Evolutionary conservation across 2,888 invertebrate species (phyloP).

Genomic region (Plemyria rubiginata): DNA sequence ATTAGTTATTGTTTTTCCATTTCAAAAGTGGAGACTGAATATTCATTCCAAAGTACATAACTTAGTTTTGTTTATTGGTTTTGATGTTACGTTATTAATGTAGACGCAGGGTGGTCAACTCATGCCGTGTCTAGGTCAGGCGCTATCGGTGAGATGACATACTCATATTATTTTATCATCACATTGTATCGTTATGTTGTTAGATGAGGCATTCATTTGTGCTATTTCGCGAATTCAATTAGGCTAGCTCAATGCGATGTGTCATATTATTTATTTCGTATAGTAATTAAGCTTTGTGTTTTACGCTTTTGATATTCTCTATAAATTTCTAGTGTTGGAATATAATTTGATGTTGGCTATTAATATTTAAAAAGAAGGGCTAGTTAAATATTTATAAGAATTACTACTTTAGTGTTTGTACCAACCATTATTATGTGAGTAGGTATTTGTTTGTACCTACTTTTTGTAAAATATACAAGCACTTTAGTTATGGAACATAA

Average conservation of each 20-base stretch:
- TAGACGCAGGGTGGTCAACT: conserved; percentile 36
- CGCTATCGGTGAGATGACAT: conserved; percentile 3
- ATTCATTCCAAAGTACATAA: conserved; percentile 45
- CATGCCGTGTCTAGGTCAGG: conserved; percentile 12
- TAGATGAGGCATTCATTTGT: conserved; percentile 11
- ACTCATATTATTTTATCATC: no score
- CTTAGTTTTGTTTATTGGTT: conserved; percentile 30
- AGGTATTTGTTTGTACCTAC: conserved; percentile 25
- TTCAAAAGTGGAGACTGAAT: conserved; percentile 44
- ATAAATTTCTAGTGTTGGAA: neutral
- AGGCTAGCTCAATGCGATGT: conserved; percentile 53
- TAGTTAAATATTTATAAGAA: conserved; percentile 27
- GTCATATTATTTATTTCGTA: conserved; percentile 34
- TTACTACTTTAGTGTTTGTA: conserved; percentile 19
- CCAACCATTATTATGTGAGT: conserved; percentile 10
- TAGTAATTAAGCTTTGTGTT: neutral
- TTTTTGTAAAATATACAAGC: no score
- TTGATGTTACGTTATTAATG: conserved; percentile 33
- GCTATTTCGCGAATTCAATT: conserved; percentile 22
- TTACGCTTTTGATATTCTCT: neutral
- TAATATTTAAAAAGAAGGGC: neutral
- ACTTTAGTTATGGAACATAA: no score
- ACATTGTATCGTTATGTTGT: neutral
- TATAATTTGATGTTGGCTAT: conserved; percentile 19
- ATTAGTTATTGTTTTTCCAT: conserved; percentile 32